Evolutionary conservation across 2,113 vertebrate genomes (phyloP).

Genomic region (Prunella fulvescens): DNA sequence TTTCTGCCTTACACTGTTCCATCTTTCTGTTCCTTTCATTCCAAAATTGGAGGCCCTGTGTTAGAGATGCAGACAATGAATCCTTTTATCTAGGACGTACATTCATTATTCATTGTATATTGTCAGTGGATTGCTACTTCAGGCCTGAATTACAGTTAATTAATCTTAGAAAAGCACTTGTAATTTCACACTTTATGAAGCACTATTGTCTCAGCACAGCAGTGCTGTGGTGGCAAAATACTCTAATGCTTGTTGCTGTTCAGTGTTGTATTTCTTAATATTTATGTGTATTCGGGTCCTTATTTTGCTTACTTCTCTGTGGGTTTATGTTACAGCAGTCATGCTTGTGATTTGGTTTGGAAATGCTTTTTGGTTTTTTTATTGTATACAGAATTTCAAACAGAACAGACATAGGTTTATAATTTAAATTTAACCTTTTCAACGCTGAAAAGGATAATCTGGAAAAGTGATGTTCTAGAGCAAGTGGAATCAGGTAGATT

Average conservation of each 20-base stretch:
- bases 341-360: not conserved
- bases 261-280: not conserved
- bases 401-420: not conserved
- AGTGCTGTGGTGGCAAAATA: not conserved
- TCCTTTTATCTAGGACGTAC: conserved; percentile 40
- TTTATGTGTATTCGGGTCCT: not conserved
- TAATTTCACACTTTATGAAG: conserved; percentile 51
- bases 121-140: conserved; percentile 54
- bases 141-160: conserved; percentile 64
- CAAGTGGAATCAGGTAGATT: not conserved
- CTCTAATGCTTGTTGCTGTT: not conserved
- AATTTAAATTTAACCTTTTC: not conserved
- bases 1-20: not conserved
- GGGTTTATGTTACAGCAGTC: not conserved
- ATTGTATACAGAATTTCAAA: not conserved
- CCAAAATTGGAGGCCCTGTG: not conserved
- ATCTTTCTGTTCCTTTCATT: not conserved
- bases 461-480: not conserved
- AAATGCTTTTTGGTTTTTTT: not conserved
- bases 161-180: conserved; percentile 49
- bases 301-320: not conserved
- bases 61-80: conserved; percentile 35
- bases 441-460: not conserved
- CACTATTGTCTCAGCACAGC: not conserved
- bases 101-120: conserved; percentile 64